These are phyloP conservation scores for Leptocoma aspasia DNA, from an alignment of 2,113 vertebrate genomes.

Conservation along the genomic window DNA sequence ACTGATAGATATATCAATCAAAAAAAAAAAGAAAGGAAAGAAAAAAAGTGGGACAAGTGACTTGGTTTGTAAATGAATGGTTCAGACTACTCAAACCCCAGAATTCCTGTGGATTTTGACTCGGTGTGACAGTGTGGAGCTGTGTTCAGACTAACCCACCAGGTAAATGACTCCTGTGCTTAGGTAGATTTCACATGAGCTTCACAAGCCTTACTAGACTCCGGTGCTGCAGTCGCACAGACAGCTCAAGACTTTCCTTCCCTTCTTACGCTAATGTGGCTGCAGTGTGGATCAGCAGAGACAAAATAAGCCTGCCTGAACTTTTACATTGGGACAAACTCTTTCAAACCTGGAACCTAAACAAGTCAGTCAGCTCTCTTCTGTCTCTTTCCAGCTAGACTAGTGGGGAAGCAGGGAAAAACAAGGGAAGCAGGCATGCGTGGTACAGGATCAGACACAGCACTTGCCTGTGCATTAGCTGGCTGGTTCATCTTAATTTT, in stretches of 20 bases:
- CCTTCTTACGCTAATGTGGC: background rate
- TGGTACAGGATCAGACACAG: background rate
- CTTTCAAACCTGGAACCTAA: background rate
- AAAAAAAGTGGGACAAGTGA: background rate
- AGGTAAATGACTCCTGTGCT: background rate
- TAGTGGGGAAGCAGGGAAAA: background rate
- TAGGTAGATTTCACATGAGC: background rate
- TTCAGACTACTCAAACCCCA: background rate
- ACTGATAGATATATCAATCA: background rate
- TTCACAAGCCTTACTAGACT: background rate
- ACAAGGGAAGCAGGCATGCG: background rate
- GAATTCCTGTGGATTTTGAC: background rate
- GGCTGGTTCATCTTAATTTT: background rate
- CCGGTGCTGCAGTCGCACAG: background rate
- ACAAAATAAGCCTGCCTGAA: background rate
- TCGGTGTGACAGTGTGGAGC: background rate
- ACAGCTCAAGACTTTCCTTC: background rate
- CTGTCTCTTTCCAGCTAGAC: background rate
- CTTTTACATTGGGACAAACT: background rate
- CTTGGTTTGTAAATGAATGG: background rate
- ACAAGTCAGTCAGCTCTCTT: background rate
- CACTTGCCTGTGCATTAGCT: background rate
- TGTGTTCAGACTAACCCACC: background rate
- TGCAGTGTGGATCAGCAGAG: background rate
- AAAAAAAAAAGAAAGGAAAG: background rate